Base-by-base conservation (phyloP, 2,888 invertebrate genomes). In the Brachyopa scutellaris region DNA sequence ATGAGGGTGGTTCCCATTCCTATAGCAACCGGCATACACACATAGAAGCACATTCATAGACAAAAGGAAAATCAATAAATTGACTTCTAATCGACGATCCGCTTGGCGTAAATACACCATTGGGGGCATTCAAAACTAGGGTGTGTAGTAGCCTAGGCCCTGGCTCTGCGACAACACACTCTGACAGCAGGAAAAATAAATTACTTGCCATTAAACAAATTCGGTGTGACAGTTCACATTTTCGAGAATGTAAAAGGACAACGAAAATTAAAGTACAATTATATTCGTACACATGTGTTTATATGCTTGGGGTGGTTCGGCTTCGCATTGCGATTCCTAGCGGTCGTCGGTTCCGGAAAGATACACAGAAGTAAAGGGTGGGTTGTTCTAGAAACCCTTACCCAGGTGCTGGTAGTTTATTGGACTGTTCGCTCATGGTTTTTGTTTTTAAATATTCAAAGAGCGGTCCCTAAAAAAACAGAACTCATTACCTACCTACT, bases 81-180 rank as follows among this genome's bases (percentile, higher is more conserved):
- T 82, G 82, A 82, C 82, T 82, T 82, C 77, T 82, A 77, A 82
- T 82, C 82, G 82, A 74, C 74, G 69, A 74, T 69, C 47, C 74
- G 62, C 36, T 64, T 61, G 77, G 38, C 70, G 59, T 72, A 70
- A 82, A 66, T 72, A 82, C 66, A 72, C 82, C 77, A 66, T 59
- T 70, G 82, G 77, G 76, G 70, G 82, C 38, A 57, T 77, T 76
- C 69, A 29, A 62, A 67, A 53, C 38, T 38, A 67, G 61, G 55
- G 45, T 45, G 42, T 42, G 29, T 13, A 15, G 19, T 5, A 3
- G 6, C 26, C 26, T 6, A 6, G 6, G 4, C 3, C 3, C 26
- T 6, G 26, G 26, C 26, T 5, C 26, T 6, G 13, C 33, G 15
- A 15, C n/a, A 19, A n/a, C 9, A 11, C 53, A 51, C 4, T 7